phyloP scores from a whole-genome alignment of 2,797 vertebrate genomes.

The Sciurus carolinensis region DNA sequence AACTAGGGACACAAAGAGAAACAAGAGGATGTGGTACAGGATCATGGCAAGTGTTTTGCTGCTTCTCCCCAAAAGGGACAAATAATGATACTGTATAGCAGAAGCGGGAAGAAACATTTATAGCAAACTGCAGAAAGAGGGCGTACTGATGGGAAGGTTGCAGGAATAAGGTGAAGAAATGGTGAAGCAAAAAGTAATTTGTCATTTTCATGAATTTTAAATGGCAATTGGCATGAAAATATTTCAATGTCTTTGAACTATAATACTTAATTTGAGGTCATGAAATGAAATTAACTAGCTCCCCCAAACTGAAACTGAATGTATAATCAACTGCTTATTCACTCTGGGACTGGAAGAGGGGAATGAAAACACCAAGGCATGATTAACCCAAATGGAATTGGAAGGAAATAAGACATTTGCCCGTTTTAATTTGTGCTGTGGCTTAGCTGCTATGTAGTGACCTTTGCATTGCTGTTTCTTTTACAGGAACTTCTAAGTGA shows the following conservation, averaged over 20 bases:
- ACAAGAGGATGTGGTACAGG: neutral
- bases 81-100: neutral
- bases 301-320: slow-evolving; percentile 50
- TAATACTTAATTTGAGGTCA: slow-evolving; percentile 72
- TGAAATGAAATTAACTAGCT: slow-evolving; percentile 68
- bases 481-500: slow-evolving; percentile 34
- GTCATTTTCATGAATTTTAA: slow-evolving; percentile 60
- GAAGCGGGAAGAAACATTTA: neutral
- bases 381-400: slow-evolving; percentile 54
- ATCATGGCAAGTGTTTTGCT: neutral
- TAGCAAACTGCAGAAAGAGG: neutral
- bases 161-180: neutral
- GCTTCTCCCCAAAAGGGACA: neutral
- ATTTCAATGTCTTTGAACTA: slow-evolving; percentile 69
- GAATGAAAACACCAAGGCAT: neutral
- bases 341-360: neutral
- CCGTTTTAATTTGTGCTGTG: slow-evolving; percentile 27
- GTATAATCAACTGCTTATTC: slow-evolving; percentile 47
- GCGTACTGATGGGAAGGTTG: neutral
- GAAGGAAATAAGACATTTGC: neutral
- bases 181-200: slow-evolving; percentile 35
- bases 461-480: neutral
- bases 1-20: neutral
- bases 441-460: neutral
- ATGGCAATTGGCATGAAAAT: slow-evolving; percentile 50